Percentiles rank a stretch among this genome's conserved stretches.
phyloP scores from a whole-genome alignment of 1,140 invertebrate species.

The Phocides pigmalion region DNA sequence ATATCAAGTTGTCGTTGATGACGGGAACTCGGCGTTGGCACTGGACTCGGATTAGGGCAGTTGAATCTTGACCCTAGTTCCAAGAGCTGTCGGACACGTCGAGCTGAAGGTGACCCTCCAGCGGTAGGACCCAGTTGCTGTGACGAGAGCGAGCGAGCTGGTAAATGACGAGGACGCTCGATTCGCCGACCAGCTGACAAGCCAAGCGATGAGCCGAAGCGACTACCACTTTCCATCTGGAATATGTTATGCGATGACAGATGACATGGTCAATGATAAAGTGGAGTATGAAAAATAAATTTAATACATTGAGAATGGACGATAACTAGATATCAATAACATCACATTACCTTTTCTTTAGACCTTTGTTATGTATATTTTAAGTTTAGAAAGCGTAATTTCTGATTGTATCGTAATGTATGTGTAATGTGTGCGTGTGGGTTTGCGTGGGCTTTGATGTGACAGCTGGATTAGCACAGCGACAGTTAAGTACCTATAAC shows the following conservation, averaged over 20 bases:
- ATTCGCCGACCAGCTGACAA: constrained; percentile 82
- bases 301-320: no score
- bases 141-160: constrained; percentile 87
- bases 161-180: constrained; percentile 78
- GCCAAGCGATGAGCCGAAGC: constrained; percentile 83
- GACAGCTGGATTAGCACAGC: constrained; percentile 20
- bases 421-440: constrained; percentile 1
- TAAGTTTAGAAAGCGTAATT: not conserved
- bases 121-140: constrained; percentile 84
- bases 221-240: constrained; percentile 85
- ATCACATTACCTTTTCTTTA: not conserved
- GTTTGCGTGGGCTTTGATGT: not conserved
- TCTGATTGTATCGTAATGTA: not conserved
- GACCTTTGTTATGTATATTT: not conserved
- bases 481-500: not conserved
- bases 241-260: constrained; percentile 18
- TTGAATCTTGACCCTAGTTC: constrained; percentile 87
- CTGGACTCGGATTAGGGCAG: constrained; percentile 86
- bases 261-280: constrained; percentile 6
- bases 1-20: constrained; percentile 93
- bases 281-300: not conserved
- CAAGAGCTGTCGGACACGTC: constrained; percentile 91
- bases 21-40: constrained; percentile 89
- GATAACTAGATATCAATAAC: no score
- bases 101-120: constrained; percentile 88